Evolutionary conservation across 1,140 invertebrate genomes (phyloP).

Genomic region (Mycetomoellerius zeteki): DNA sequence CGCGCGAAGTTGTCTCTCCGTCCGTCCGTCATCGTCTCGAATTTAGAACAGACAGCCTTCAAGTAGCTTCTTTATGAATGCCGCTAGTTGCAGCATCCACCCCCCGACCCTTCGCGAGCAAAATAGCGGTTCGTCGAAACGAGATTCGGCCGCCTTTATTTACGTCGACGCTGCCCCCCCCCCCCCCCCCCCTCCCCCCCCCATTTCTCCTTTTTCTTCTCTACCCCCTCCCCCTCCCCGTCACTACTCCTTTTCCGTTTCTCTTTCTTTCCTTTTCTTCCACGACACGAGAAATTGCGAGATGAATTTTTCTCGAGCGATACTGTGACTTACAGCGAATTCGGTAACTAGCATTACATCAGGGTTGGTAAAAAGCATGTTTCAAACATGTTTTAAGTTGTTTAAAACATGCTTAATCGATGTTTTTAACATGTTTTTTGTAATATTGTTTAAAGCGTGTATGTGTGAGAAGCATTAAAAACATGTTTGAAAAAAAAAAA

Average conservation of each 20-base stretch:
- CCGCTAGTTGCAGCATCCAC: conserved; percentile 21
- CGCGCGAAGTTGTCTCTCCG: conserved; percentile 37
- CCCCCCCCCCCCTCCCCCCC: too few relatives aligned
- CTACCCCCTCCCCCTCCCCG: neutral
- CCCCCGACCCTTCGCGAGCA: conserved; percentile 49
- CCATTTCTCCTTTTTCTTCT: neutral
- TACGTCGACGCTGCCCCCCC: conserved; percentile 28
- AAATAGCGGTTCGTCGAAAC: conserved; percentile 66
- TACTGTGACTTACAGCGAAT: conserved; percentile 7
- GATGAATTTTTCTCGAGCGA: conserved; percentile 43
- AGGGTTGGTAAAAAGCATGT: too few relatives aligned
- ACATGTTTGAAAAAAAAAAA: too few relatives aligned
- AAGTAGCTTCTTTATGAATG: conserved; percentile 63
- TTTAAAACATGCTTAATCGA: too few relatives aligned
- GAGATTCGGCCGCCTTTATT: conserved; percentile 64
- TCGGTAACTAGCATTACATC: too few relatives aligned
- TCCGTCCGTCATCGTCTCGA: conserved; percentile 28
- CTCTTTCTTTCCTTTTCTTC: neutral
- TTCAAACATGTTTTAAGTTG: too few relatives aligned
- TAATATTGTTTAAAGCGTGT: too few relatives aligned
- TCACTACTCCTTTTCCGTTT: conserved; percentile 10
- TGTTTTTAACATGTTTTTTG: too few relatives aligned
- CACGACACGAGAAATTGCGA: conserved; percentile 39
- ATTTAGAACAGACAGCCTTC: conserved; percentile 75
- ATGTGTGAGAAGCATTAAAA: too few relatives aligned